Evolutionary conservation across 2,888 invertebrate genomes (phyloP).

Genomic region (Germaria angustata): DNA sequence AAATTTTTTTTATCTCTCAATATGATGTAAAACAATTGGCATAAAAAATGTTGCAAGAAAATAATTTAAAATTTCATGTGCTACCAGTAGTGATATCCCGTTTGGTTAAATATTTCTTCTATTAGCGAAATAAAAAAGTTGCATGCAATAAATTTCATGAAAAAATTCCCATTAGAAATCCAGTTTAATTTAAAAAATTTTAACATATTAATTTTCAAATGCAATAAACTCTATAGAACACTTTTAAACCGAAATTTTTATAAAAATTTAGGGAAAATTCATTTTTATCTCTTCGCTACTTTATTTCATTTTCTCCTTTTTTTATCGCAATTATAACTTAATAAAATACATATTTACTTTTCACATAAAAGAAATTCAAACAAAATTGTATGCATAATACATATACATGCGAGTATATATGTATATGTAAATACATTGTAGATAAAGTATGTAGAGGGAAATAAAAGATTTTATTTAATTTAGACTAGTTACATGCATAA

Average conservation of each 20-base stretch:
- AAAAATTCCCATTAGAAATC: no score
- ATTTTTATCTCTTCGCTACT: neutral
- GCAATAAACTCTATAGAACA: no score
- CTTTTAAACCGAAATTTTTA: conserved; percentile 12
- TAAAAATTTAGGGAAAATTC: conserved; percentile 2
- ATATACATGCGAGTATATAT: neutral
- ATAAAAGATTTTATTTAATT: conserved; percentile 29
- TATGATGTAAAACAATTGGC: no score
- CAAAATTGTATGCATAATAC: neutral
- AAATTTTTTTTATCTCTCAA: no score
- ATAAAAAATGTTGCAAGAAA: no score
- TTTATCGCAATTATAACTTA: conserved; percentile 39
- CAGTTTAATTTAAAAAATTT: no score
- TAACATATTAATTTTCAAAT: no score
- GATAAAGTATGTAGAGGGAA: conserved; percentile 6
- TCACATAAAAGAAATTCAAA: conserved; percentile 35
- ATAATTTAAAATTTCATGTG: no score
- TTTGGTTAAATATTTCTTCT: no score
- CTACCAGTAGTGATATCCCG: no score
- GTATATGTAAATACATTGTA: neutral
- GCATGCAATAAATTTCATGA: no score
- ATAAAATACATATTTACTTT: conserved; percentile 7
- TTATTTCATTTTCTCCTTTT: neutral
- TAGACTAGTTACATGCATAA: conserved; percentile 12
- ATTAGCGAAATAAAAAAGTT: no score